Percentiles rank a stretch among this genome's conserved stretches.
phyloP scores from a whole-genome alignment of 1,140 invertebrate genomes.

The Nymphalis io region DNA sequence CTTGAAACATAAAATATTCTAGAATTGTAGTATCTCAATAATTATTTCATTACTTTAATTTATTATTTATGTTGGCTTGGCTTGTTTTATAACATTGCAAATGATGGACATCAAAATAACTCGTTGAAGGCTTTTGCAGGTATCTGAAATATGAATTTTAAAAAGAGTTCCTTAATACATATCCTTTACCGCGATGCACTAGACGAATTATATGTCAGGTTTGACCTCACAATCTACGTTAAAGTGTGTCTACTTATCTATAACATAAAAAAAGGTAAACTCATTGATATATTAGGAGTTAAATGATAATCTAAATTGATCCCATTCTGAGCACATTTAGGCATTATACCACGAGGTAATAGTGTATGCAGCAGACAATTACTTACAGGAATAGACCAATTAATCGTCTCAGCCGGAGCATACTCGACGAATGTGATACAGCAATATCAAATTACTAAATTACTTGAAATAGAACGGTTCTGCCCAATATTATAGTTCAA shows the following conservation, averaged over 20 bases:
- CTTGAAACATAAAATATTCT: conserved; percentile 22
- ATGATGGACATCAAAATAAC: too few species aligned
- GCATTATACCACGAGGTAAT: conserved; percentile 50
- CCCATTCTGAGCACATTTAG: conserved; percentile 37
- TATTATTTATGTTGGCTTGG: too few species aligned
- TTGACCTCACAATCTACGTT: background rate
- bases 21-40: too few species aligned
- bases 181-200: too few species aligned
- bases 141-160: too few species aligned
- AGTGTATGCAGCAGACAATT: conserved; percentile 58
- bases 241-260: too few species aligned
- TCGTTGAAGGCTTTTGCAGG: too few species aligned
- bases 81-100: too few species aligned
- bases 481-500: conserved; percentile 24
- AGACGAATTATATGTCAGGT: too few species aligned
- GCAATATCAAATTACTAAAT: conserved; percentile 44
- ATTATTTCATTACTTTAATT: too few species aligned
- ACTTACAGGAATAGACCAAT: conserved; percentile 69
- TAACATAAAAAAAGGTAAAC: conserved; percentile 2
- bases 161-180: too few species aligned
- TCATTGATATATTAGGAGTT: conserved; percentile 12
- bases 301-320: conserved; percentile 34
- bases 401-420: conserved; percentile 51
- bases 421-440: conserved; percentile 51
- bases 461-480: conserved; percentile 33